Conservation (phyloP, 2,888 invertebrate species). For the Phaonia tiefii region DNA sequence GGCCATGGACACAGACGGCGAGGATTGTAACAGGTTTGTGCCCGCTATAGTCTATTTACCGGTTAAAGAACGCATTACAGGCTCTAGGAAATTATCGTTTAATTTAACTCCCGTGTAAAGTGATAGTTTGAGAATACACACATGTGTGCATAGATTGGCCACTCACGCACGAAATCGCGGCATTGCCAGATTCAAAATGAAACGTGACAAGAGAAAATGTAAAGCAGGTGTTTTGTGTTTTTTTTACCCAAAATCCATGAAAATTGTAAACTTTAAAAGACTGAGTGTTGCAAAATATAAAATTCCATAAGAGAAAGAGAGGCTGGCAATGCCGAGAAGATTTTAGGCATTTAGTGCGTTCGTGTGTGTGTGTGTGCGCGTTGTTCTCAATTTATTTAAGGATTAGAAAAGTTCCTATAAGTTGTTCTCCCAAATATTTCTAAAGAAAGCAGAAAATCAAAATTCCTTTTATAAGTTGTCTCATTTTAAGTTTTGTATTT, state of each 20-base stretch:
- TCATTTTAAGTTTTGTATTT: slow-evolving; percentile 49
- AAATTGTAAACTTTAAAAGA: slow-evolving; percentile 77
- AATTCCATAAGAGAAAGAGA: neutral
- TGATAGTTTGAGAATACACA: neutral
- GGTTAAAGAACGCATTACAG: slow-evolving; percentile 92
- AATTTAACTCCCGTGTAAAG: slow-evolving; percentile 94
- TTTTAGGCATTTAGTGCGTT: slow-evolving; percentile 8
- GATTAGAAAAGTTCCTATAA: slow-evolving; percentile 66
- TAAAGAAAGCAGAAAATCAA: slow-evolving; percentile 35
- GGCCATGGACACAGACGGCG: slow-evolving; percentile 80
- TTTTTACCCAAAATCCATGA: slow-evolving; percentile 58
- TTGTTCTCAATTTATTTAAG: slow-evolving; percentile 26
- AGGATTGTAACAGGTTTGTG: slow-evolving; percentile 84
- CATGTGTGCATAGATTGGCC: neutral
- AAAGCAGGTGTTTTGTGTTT: slow-evolving; percentile 37
- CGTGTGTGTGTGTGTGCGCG: neutral
- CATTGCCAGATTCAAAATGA: slow-evolving; percentile 73
- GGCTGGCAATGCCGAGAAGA: neutral
- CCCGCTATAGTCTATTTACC: slow-evolving; percentile 97
- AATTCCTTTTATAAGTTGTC: slow-evolving; percentile 59
- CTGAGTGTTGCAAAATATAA: slow-evolving; percentile 73
- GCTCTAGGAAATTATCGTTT: slow-evolving; percentile 94
- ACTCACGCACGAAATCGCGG: neutral
- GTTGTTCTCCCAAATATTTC: slow-evolving; percentile 52
- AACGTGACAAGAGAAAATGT: neutral